Base-by-base conservation (phyloP, 2,888 invertebrate species). In the Rhamphomyia laevipes region DNA sequence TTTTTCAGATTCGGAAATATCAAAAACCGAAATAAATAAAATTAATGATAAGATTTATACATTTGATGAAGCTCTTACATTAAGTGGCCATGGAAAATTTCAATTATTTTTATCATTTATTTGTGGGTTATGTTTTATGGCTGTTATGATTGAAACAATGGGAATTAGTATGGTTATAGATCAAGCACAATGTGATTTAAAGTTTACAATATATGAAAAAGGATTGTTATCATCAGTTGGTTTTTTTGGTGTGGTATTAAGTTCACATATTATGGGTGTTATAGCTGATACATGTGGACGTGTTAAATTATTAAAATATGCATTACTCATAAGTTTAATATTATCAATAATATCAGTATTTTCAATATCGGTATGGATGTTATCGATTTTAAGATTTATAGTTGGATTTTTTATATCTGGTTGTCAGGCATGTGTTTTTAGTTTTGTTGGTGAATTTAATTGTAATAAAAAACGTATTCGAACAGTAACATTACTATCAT, bases 201-300 rank as follows among this genome's bases (percentile, higher is more conserved):
- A 73, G 2, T 70, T 84, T n/a, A 73, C 75, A n/a, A 62, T 80
- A 46, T 64, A 72, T 13, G 74, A 80, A 57, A 76, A 82, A 57
- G 82, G 82, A 0, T 69, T 81, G 61, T 65, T 84, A 1, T 77
- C 78, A 11, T 80, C 82, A 4, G 75, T 80, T 45, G 80, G 80
- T 2, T 83, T 82, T 58, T 64, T 81, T 50, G 83, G 84, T 55
- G 80, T 84, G 31, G 80, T 82, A 27, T 58, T 82, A 21, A 87
- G 87, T 46, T 83, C 86, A 0, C 83, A 84, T 68, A 68, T 86
- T 47, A 86, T 89, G 86, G 89, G 90, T 40, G 77, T 82, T 55
- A 64, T 87, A 53, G 85, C 87, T 0, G 90, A 91, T 66, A 79
- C 80, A 0, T 44, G 77, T 51, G 90, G 90, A 0, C 75, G 90